phyloP scores from a whole-genome alignment of 2,888 invertebrate species.

The Gryllus longicercus region DNA sequence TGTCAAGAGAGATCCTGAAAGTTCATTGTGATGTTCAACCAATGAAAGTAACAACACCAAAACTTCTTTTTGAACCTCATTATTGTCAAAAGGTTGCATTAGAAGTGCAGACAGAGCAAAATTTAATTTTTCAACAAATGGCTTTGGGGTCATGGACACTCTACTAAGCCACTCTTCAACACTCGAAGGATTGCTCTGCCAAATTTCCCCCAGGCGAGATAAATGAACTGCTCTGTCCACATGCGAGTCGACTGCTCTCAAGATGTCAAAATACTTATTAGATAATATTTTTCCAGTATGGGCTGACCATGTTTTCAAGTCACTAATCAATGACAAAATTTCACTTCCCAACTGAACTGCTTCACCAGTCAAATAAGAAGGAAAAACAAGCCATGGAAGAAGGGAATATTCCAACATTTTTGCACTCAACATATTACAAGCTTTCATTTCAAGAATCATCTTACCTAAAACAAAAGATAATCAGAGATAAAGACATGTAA shows the following conservation, averaged over 20 bases:
- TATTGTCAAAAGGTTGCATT: constrained; percentile 50
- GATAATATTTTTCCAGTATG: constrained; percentile 24
- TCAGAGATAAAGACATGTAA: constrained; percentile 34
- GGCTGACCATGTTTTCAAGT: constrained; percentile 12
- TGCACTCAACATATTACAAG: constrained; percentile 54
- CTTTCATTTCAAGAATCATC: constrained; percentile 55
- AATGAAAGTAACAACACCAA: constrained; percentile 56
- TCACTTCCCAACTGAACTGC: constrained; percentile 51
- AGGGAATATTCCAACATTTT: constrained; percentile 59
- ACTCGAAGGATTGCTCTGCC: constrained; percentile 41
- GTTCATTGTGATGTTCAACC: constrained; percentile 52
- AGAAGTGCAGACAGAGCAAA: constrained; percentile 57
- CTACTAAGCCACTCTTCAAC: constrained; percentile 54
- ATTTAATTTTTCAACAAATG: constrained; percentile 53
- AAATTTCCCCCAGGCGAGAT: constrained; percentile 32
- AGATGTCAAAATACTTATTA: constrained; percentile 42
- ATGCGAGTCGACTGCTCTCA: not conserved
- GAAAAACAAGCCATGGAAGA: constrained; percentile 67
- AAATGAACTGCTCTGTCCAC: constrained; percentile 25
- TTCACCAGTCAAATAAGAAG: constrained; percentile 58
- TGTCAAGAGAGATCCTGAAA: constrained; percentile 59
- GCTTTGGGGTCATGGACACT: constrained; percentile 48
- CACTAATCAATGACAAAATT: constrained; percentile 40
- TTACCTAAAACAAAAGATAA: constrained; percentile 48
- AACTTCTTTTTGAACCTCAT: constrained; percentile 49